A percentile compares a stretch with the other conserved stretches of the same genome.
Conservation (phyloP, 2,113 vertebrate species). For the Elanus axillaris region DNA sequence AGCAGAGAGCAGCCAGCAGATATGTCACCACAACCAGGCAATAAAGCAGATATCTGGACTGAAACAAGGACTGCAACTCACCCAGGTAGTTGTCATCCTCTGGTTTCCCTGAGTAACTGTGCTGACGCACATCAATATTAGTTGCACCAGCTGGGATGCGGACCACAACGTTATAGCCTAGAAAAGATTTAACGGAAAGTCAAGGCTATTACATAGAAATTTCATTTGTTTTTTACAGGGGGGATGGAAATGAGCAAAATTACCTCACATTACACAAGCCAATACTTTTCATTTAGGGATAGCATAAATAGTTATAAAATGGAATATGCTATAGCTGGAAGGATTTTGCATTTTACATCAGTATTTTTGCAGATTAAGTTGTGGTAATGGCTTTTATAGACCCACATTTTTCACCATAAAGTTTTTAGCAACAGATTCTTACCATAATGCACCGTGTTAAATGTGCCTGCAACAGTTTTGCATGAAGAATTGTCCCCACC, state of each 20-base stretch:
- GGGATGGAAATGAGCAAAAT: not conserved
- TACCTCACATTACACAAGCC: not conserved
- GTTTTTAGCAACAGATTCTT: conserved; percentile 63
- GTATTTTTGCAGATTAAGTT: conserved; percentile 19
- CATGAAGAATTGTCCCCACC: conserved; percentile 98
- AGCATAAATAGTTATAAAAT: not conserved
- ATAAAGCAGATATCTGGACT: not conserved
- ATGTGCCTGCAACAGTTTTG: conserved; percentile 92
- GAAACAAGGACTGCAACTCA: conserved; percentile 66
- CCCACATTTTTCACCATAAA: conserved; percentile 5
- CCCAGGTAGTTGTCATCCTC: conserved; percentile 99
- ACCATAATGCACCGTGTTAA: conserved; percentile 95
- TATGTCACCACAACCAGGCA: not conserved
- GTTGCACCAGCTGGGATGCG: conserved; percentile 96
- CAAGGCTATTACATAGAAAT: not conserved
- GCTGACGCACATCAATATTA: conserved; percentile 95
- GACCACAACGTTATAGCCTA: conserved; percentile 95
- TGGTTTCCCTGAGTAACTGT: conserved; percentile 96
- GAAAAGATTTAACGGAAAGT: conserved; percentile 22
- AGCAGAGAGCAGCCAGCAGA: not conserved
- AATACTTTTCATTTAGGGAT: not conserved
- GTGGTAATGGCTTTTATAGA: conserved; percentile 19
- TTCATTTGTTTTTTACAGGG: not conserved
- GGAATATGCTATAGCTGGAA: not conserved
- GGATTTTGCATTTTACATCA: not conserved